phyloP scores from a whole-genome alignment of 2,797 vertebrate species.

The Echiichthys vipera region DNA sequence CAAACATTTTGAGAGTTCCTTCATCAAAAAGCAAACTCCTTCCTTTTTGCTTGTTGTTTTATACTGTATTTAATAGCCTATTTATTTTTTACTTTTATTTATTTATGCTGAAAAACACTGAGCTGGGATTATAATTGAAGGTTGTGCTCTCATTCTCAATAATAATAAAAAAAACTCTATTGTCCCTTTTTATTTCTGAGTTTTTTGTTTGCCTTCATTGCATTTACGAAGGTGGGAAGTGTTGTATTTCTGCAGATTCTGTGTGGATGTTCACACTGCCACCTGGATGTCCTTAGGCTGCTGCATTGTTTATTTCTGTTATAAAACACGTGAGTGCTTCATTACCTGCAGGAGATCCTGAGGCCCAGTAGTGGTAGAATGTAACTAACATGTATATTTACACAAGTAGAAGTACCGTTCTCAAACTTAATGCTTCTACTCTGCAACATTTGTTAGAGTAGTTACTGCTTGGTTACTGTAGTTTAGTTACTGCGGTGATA shows the following conservation, averaged over 20 bases:
- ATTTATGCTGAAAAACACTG: constrained; percentile 84
- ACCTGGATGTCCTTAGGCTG: constrained; percentile 50
- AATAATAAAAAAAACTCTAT: constrained; percentile 64
- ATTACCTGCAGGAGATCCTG: constrained; percentile 20
- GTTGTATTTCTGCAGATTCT: too few relatives aligned
- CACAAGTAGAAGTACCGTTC: background rate
- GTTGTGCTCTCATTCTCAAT: constrained; percentile 77
- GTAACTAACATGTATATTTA: background rate
- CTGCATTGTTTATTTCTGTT: constrained; percentile 34
- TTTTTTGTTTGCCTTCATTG: constrained; percentile 43
- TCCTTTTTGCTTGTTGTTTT: constrained; percentile 77
- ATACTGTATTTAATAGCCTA: constrained; percentile 88
- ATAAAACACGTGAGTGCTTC: constrained; percentile 36
- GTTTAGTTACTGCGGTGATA: background rate
- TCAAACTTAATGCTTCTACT: background rate
- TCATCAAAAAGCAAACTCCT: constrained; percentile 53
- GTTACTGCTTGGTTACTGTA: too few relatives aligned
- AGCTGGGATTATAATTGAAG: constrained; percentile 84
- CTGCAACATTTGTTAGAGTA: too few relatives aligned
- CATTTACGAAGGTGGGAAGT: too few relatives aligned
- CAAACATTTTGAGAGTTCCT: constrained; percentile 55
- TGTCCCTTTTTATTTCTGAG: constrained; percentile 33
- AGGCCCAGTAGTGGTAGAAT: background rate
- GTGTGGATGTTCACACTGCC: constrained; percentile 66
- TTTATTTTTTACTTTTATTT: constrained; percentile 90